phyloP scores from a whole-genome alignment of 2,797 vertebrate species.

The Arrhamphus sclerolepis region DNA sequence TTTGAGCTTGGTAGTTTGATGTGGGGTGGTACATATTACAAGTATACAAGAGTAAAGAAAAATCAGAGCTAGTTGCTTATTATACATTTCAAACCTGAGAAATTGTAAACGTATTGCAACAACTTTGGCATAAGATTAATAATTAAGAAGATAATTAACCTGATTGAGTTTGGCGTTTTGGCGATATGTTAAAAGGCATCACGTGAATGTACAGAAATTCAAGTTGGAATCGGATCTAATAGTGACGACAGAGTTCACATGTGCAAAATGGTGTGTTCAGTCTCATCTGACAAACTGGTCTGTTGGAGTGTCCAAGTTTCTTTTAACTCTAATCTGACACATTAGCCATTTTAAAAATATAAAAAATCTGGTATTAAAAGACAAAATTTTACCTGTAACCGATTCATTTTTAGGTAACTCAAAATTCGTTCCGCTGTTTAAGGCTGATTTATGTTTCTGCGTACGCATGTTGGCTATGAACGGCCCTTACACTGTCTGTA shows the following conservation, averaged over 20 bases:
- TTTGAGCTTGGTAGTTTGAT: slow-evolving; percentile 6
- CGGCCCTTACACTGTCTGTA: no score
- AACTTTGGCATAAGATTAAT: slow-evolving; percentile 49
- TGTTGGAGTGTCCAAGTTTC: not conserved
- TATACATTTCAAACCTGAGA: slow-evolving; percentile 39
- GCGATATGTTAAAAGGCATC: slow-evolving; percentile 58
- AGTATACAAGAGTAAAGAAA: slow-evolving; percentile 3
- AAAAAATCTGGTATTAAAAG: slow-evolving; percentile 37
- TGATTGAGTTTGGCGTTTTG: slow-evolving; percentile 17
- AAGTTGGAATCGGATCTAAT: slow-evolving; percentile 18
- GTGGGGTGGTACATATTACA: not conserved
- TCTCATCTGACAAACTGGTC: not conserved
- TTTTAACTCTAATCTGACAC: not conserved
- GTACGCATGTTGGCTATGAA: no score
- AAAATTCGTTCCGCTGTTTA: no score
- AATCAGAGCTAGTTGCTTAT: slow-evolving; percentile 4
- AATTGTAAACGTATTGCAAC: slow-evolving; percentile 2
- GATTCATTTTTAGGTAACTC: slow-evolving; percentile 36
- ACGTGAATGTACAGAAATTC: slow-evolving; percentile 5
- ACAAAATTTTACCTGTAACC: slow-evolving; percentile 22
- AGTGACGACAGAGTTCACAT: slow-evolving; percentile 19
- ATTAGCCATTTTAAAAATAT: slow-evolving; percentile 22
- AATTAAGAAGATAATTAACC: slow-evolving; percentile 4
- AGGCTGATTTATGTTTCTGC: no score
- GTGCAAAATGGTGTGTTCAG: slow-evolving; percentile 51